Base-by-base conservation (phyloP, 2,888 invertebrate species). In the Meiosimyza platycephala region DNA sequence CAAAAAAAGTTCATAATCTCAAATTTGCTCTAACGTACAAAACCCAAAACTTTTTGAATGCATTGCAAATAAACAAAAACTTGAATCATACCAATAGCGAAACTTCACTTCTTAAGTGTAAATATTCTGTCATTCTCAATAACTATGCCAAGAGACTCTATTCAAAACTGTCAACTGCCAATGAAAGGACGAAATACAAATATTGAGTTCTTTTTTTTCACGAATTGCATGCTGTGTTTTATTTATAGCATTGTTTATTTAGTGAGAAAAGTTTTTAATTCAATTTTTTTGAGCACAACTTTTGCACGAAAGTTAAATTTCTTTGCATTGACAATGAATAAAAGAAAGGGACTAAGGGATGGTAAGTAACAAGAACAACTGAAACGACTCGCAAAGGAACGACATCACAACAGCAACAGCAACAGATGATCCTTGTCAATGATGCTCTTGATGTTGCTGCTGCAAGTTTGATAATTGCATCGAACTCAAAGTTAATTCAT, bases 401-500 rank as follows among this genome's bases (percentile, higher is more conserved):
- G 12, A 18, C 57, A 22, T 57, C 28, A 57, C 28, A 28, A 28
- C 13, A 57, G 28, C 28, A 28, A 28, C 13, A 57, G 28, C 28
- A 57, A 28, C 57, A 57, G 57, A 22, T 57, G 57, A 57, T 57
- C 28, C 57, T 5, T 57, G 22, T 57, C 28, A 57, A 5, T 40
- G 40, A 40, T 40, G 9, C 40, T 40, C 18, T 6, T 57, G 22
- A 28, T 22, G 15, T 18, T 57, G 57, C 57, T 28, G 15, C 57
- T 57, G 57, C 22, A 22, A 28, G 57, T 57, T 9, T 22, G 28
- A 11, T 57, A 64, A 64, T 64, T 64, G 50, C 50, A 64, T 52
- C 51, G 64, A 52, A 64, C 64, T 40, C 9, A 22, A 64, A 64
- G 64, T 64, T 64, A 64, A 64, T 64, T 64, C 64, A 64, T 64